Evolutionary conservation across 1,140 invertebrate species (phyloP).

Genomic region (Globodera ellingtonae): DNA sequence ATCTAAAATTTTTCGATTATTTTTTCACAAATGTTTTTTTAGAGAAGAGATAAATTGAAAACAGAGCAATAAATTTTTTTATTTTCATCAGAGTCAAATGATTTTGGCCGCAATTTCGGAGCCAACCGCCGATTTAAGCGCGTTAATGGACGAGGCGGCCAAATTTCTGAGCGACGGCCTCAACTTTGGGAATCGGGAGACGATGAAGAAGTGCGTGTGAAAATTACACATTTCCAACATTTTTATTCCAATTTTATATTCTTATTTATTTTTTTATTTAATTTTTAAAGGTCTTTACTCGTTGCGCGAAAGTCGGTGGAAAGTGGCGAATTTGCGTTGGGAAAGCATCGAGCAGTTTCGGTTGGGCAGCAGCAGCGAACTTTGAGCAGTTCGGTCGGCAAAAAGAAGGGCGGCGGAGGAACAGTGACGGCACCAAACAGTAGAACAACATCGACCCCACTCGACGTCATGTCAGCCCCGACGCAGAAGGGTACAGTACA

Average conservation of each 20-base stretch:
- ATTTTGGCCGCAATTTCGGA: conserved; percentile 53
- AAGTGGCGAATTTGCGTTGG: conserved; percentile 48
- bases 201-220: conserved; percentile 43
- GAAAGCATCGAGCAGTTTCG: conserved; percentile 40
- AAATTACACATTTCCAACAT: not conserved
- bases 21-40: not conserved
- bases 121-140: conserved; percentile 46
- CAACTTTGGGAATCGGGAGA: conserved; percentile 46
- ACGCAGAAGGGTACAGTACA: conserved; percentile 1
- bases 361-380: not conserved
- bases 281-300: conserved; percentile 40
- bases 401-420: conserved; percentile 16
- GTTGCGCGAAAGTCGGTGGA: conserved; percentile 54
- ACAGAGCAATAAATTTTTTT: not conserved
- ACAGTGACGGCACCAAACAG: conserved; percentile 3
- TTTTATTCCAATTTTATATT: not conserved
- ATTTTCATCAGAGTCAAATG: conserved; percentile 45
- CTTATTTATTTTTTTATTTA: not conserved
- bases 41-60: not conserved
- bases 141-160: conserved; percentile 49
- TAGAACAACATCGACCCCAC: not conserved
- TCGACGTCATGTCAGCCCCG: not conserved
- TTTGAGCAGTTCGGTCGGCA: conserved; percentile 6
- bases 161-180: conserved; percentile 45
- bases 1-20: not conserved